These are phyloP conservation scores for Halocaridina rubra DNA, from an alignment of 2,888 invertebrate genomes.

Conservation along the genomic window DNA sequence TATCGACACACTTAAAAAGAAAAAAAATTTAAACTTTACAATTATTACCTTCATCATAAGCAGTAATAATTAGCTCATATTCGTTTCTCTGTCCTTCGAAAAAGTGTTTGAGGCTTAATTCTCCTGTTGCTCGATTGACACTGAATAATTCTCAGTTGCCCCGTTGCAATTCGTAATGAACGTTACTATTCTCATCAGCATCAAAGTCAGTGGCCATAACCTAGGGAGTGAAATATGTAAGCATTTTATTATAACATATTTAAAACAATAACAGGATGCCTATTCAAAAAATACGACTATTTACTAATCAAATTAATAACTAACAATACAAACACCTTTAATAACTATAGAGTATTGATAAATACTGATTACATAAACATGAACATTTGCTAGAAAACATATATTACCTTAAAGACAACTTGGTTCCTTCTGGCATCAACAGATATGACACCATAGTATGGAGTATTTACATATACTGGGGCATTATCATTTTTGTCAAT, in stretches of 20 bases:
- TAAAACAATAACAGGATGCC: too few relatives aligned
- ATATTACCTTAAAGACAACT: constrained; percentile 77
- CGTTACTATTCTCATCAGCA: constrained; percentile 89
- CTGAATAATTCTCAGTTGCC: constrained; percentile 87
- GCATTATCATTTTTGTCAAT: constrained; percentile 95
- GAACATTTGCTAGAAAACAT: background rate
- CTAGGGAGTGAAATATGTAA: constrained; percentile 68
- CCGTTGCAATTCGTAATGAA: constrained; percentile 88
- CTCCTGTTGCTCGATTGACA: constrained; percentile 86
- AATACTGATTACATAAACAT: background rate
- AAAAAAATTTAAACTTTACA: too few relatives aligned
- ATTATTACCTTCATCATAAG: constrained; percentile 90
- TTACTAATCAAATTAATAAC: too few relatives aligned
- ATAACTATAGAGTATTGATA: too few relatives aligned
- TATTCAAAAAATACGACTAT: too few relatives aligned
- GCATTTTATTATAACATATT: too few relatives aligned
- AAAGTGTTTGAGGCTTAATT: constrained; percentile 84
- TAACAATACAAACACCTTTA: too few relatives aligned
- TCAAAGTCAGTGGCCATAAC: constrained; percentile 92
- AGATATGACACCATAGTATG: constrained; percentile 91
- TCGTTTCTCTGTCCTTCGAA: constrained; percentile 83
- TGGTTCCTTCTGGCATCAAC: constrained; percentile 86
- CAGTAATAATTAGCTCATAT: constrained; percentile 85
- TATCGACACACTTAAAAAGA: too few relatives aligned
- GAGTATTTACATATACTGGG: constrained; percentile 91